These are phyloP conservation scores for Stichodactyla helianthus DNA, from an alignment of 64 coral and sea anemone genomes.

Conservation along the genomic window DNA sequence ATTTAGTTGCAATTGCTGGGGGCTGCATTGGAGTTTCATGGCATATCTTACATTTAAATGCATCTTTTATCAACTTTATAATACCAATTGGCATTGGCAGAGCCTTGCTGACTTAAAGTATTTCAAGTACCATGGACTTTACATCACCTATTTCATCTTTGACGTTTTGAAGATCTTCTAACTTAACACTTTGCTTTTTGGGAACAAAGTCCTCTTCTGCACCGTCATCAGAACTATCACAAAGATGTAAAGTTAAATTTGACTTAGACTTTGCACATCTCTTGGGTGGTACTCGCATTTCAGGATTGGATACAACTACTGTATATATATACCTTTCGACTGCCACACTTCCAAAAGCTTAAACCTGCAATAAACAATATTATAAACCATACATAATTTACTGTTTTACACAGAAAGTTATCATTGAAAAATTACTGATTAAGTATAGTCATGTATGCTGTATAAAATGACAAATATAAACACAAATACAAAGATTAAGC, in stretches of 20 bases:
- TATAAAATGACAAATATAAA: no score
- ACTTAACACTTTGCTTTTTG: constrained; percentile 35
- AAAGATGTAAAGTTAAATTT: neutral
- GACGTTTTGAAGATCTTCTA: constrained; percentile 42
- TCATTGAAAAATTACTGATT: no score
- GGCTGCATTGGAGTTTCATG: constrained; percentile 3
- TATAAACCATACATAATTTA: no score
- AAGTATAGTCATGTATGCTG: no score
- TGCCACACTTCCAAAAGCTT: constrained; percentile 52
- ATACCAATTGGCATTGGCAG: constrained; percentile 40
- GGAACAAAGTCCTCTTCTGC: constrained; percentile 29
- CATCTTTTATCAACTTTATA: constrained; percentile 43
- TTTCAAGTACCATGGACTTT: constrained; percentile 45
- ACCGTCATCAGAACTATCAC: constrained; percentile 48
- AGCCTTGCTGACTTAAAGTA: constrained; percentile 23
- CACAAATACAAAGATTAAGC: no score
- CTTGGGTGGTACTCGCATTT: neutral
- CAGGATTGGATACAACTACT: neutral
- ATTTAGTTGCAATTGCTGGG: constrained; percentile 27
- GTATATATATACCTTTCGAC: constrained; percentile 58
- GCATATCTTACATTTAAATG: constrained; percentile 38
- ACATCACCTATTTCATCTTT: constrained; percentile 34
- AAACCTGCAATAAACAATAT: constrained; percentile 43
- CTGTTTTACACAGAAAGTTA: no score
- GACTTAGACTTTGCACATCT: neutral